Base-by-base conservation (phyloP, 2,797 vertebrate species). In the Xenentodon cancila region DNA sequence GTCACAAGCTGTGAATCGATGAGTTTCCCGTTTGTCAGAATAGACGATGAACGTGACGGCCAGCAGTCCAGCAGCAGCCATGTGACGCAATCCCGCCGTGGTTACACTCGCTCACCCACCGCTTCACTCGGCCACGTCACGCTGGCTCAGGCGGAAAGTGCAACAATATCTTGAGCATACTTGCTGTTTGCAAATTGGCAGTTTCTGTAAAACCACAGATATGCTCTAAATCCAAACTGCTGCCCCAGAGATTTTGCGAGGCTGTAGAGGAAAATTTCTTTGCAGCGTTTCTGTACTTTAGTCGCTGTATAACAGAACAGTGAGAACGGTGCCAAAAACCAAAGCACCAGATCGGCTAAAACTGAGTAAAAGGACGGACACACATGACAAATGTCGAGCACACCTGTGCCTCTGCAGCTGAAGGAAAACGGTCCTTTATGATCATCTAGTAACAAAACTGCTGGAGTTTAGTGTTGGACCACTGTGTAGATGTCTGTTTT, bases 151-250 rank as follows among this genome's bases (percentile, higher is more conserved):
- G 44, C 62, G 49, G 20, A 74, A 72, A 79, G 51, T 51, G 73
- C 73, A 82, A 82, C 76, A 71, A 59, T 75, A 72, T 82, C 84
- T 81, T 72, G 45, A 70, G 34, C 77, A 75, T 78, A 76, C 40
- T 84, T 80, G 65, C 56, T 69, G 62, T 59, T 66, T 77, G 62
- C 56, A 86, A 76, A 90, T 82, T 34, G 71, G 78, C 79, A 75
- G 64, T 75, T 81, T 63, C 43, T 78, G 73, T 88, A 85, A 91
- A 90, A 86, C 86, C 88, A 75, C 87, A 82, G 76, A 70, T 66
- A 82, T 84, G 82, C 59, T 75, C 68, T 72, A 70, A 81, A 79
- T 81, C 69, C 53, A 66, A 83, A 80, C 52, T 53, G 59, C 64
- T 73, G 49, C 51, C 51, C 32, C 20, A 49, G 61, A 30, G 44